Base-by-base conservation (phyloP, 2,888 invertebrate genomes). In the Cantharis rufa region DNA sequence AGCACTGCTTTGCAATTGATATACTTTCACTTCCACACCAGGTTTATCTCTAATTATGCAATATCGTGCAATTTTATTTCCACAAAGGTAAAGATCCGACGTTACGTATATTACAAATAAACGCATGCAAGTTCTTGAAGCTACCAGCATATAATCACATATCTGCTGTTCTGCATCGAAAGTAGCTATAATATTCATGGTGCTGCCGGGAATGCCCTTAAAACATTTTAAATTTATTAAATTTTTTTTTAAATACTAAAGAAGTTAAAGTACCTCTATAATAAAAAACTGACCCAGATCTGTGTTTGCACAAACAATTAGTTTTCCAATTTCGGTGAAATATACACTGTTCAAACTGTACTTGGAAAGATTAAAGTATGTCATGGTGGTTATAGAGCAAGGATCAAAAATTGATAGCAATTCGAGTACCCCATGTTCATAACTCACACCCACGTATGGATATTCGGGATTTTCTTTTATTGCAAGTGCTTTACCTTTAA, bases 211-310 rank as follows among this genome's bases (percentile, higher is more conserved):
- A 28, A 84, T 69, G 7, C 88, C 87, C 86, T 88, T 76, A 69
- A 28, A 71, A 71, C 3, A 48, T n/a, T 48, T 48, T 48, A 7
- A 7, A 5, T 16, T 27, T 15, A 28, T 28, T 11, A 71, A 18
- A 10, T n/a, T 16, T n/a, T n/a, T n/a, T n/a, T n/a, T n/a, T n/a
- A n/a, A n/a, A n/a, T n/a, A n/a, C n/a, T n/a, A n/a, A n/a, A n/a
- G n/a, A n/a, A n/a, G n/a, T n/a, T n/a, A n/a, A 10, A 71, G 73
- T 81, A 87, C 88, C 81, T 86, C 85, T 13, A 89, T 83, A 15
- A 89, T 82, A 79, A 88, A 89, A 75, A 88, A 85, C 73, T 87
- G 84, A 15, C 88, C 88, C 11, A 79, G 75, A 5, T 82, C 78
- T 70, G 84, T 79, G 81, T 84, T 84, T 1, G 85, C 87, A 1